Conservation (phyloP, 2,797 vertebrate genomes). For the Alcedo atthis region DNA sequence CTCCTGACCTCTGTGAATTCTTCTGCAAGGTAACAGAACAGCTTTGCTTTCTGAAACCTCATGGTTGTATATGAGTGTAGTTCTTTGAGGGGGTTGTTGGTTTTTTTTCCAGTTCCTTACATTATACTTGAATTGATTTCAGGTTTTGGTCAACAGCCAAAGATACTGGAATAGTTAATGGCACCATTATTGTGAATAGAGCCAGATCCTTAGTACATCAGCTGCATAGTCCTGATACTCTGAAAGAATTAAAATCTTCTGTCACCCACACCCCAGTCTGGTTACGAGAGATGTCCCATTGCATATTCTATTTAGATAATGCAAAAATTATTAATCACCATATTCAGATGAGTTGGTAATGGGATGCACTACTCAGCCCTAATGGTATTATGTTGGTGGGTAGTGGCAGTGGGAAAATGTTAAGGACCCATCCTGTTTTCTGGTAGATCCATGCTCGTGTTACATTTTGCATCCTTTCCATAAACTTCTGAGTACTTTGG, state of each 20-base stretch:
- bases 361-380: not conserved
- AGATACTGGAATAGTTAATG: not conserved
- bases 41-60: not conserved
- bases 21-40: conserved; percentile 93
- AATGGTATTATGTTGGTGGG: not conserved
- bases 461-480: not conserved
- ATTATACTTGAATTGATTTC: not conserved
- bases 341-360: not conserved
- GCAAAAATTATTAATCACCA: not conserved
- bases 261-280: not conserved
- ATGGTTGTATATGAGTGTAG: not conserved
- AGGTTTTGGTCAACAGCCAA: not conserved
- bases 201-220: not conserved
- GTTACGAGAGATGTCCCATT: not conserved
- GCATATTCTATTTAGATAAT: not conserved
- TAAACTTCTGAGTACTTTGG: not conserved
- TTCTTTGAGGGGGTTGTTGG: not conserved
- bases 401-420: not conserved
- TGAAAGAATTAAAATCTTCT: not conserved
- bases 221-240: not conserved
- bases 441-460: not conserved
- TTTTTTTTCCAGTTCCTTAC: not conserved
- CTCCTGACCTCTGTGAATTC: conserved; percentile 99
- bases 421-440: not conserved
- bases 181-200: not conserved